A percentile compares a stretch with the other conserved stretches of the same genome.
Conservation (phyloP, 2,113 vertebrate genomes). For the Eptesicus fuscus region DNA sequence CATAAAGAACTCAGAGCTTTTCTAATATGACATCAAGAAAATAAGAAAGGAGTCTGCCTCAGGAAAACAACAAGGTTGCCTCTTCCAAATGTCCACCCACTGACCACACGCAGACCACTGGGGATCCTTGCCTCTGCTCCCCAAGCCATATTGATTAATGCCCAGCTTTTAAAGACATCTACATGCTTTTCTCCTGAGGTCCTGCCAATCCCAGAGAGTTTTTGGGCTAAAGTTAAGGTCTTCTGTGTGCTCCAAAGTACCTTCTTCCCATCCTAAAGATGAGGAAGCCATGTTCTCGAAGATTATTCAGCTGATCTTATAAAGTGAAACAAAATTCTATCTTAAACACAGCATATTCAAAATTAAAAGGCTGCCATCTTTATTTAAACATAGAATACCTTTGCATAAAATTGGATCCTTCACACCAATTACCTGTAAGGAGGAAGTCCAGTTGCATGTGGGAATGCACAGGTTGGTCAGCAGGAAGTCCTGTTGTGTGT, state of each 20-base stretch:
- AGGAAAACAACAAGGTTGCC: not conserved
- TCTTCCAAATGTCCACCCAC: not conserved
- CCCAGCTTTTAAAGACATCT: not conserved
- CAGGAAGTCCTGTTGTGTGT: not conserved
- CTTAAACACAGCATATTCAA: not conserved
- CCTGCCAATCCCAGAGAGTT: not conserved
- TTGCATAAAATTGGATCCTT: not conserved
- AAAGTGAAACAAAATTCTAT: not conserved
- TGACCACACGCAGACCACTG: not conserved
- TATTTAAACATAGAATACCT: not conserved
- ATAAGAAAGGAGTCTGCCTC: not conserved
- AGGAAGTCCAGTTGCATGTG: not conserved
- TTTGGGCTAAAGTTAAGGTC: not conserved
- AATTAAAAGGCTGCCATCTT: not conserved
- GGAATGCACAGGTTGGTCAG: not conserved
- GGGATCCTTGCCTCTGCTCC: not conserved
- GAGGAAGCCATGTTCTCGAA: not conserved
- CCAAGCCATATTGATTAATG: not conserved
- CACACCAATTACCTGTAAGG: not conserved
- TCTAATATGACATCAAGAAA: not conserved
- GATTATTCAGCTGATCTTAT: not conserved
- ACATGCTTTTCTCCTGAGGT: not conserved
- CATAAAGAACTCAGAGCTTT: not conserved
- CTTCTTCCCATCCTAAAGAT: not conserved
- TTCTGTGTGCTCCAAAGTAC: not conserved